phyloP scores from a whole-genome alignment of 37 sponge, comb jelly and placozoan genomes.

The Spongia lamella region DNA sequence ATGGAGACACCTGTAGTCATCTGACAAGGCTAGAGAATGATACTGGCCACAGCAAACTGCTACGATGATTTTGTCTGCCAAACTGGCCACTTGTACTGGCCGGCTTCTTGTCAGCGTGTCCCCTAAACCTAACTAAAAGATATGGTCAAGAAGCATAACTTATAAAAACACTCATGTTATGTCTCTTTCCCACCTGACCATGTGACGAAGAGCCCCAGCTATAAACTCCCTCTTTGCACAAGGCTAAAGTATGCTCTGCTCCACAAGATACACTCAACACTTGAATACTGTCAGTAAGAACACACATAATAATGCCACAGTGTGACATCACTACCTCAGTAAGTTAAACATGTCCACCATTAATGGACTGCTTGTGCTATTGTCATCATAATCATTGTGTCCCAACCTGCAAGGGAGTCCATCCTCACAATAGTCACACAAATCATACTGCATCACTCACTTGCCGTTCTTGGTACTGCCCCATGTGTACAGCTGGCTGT shows the following conservation, averaged over 20 bases:
- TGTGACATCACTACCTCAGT: slow-evolving; percentile 26
- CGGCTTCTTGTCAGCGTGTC: slow-evolving; percentile 66
- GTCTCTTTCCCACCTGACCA: slow-evolving; percentile 74
- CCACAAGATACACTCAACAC: slow-evolving; percentile 88
- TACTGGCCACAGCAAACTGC: slow-evolving; percentile 76
- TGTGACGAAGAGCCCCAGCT: slow-evolving; percentile 71
- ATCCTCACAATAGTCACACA: background rate
- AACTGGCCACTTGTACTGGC: slow-evolving; percentile 64
- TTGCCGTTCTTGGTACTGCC: slow-evolving; percentile 74
- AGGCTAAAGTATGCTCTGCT: slow-evolving; percentile 78
- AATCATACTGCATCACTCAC: slow-evolving; percentile 37
- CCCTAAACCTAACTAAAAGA: slow-evolving; percentile 71
- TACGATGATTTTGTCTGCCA: slow-evolving; percentile 61
- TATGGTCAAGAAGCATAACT: background rate
- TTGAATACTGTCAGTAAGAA: slow-evolving; percentile 31
- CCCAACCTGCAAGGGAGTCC: slow-evolving; percentile 50
- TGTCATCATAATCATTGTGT: slow-evolving; percentile 69
- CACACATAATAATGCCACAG: background rate
- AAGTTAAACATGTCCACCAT: slow-evolving; percentile 72
- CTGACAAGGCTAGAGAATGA: slow-evolving; percentile 74
- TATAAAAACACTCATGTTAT: background rate
- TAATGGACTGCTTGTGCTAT: slow-evolving; percentile 36
- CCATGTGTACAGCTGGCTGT: slow-evolving; percentile 79
- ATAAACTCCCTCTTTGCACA: slow-evolving; percentile 81
- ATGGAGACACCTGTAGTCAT: slow-evolving; percentile 73